A percentile compares a stretch with the other conserved stretches of the same genome.
Conservation (phyloP, 2,888 invertebrate species). For the Lasioglossum marginatum region DNA sequence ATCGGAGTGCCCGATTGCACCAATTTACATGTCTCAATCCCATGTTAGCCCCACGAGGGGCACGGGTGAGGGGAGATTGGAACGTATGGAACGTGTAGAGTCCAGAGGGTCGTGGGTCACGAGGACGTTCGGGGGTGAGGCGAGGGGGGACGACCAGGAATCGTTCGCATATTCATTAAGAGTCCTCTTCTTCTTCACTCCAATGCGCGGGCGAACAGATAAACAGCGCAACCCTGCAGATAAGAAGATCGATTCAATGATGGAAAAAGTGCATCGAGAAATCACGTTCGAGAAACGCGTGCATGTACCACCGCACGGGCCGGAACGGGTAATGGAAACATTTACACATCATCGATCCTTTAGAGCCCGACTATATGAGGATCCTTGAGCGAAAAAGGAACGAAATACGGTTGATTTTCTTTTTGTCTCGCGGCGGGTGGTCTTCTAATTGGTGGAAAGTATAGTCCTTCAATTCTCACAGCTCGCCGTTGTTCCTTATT, state of each 20-base stretch:
- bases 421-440: neutral
- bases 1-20: slow-evolving; percentile 81
- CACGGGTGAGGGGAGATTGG: slow-evolving; percentile 44
- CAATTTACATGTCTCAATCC: slow-evolving; percentile 84
- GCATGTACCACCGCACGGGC: neutral
- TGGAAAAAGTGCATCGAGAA: slow-evolving; percentile 25
- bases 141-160: slow-evolving; percentile 21
- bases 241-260: slow-evolving; percentile 46
- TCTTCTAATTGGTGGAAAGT: neutral
- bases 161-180: slow-evolving; percentile 78
- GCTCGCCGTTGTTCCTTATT: neutral
- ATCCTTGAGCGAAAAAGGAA: neutral
- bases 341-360: slow-evolving; percentile 7
- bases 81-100: slow-evolving; percentile 67
- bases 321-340: slow-evolving; percentile 6
- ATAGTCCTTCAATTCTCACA: neutral
- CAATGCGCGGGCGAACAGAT: slow-evolving; percentile 46
- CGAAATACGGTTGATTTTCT: neutral
- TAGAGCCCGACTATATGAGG: neutral
- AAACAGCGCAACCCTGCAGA: slow-evolving; percentile 25
- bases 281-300: neutral
- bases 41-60: slow-evolving; percentile 75
- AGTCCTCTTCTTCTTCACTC: slow-evolving; percentile 31
- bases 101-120: slow-evolving; percentile 66
- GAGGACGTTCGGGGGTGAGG: slow-evolving; percentile 55